phyloP scores from a whole-genome alignment of 2,113 vertebrate species.

The Leiothrix lutea region DNA sequence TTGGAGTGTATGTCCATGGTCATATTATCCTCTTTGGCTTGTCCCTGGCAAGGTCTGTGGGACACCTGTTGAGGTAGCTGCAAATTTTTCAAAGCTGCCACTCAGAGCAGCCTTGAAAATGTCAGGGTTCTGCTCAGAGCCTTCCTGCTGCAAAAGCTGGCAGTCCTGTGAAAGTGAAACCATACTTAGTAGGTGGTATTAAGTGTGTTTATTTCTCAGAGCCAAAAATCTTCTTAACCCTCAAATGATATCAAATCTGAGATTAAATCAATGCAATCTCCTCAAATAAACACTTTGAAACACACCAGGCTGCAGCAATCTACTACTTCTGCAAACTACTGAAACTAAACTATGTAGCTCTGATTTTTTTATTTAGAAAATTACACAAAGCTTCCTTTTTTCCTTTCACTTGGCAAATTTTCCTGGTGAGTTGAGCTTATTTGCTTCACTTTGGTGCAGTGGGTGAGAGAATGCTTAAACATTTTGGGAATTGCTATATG shows the following conservation, averaged over 20 bases:
- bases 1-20: not conserved
- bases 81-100: not conserved
- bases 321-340: not conserved
- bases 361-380: not conserved
- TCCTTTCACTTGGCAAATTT: not conserved
- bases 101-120: not conserved
- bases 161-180: not conserved
- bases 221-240: not conserved
- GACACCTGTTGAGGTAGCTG: not conserved
- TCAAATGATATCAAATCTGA: not conserved
- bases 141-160: not conserved
- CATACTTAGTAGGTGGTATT: not conserved
- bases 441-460: not conserved
- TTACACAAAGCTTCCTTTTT: not conserved
- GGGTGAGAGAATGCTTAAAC: not conserved
- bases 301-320: not conserved
- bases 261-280: conserved; percentile 6
- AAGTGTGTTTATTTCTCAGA: conserved; percentile 8
- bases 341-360: not conserved
- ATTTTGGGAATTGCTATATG: not conserved
- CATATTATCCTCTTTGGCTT: not conserved
- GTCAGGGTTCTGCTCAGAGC: not conserved
- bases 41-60: not conserved
- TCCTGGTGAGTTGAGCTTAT: not conserved
- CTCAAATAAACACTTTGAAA: not conserved